Percentiles rank a stretch among this genome's conserved stretches.
Conservation (phyloP, 2,797 vertebrate species). For the Apogon hyalosoma region DNA sequence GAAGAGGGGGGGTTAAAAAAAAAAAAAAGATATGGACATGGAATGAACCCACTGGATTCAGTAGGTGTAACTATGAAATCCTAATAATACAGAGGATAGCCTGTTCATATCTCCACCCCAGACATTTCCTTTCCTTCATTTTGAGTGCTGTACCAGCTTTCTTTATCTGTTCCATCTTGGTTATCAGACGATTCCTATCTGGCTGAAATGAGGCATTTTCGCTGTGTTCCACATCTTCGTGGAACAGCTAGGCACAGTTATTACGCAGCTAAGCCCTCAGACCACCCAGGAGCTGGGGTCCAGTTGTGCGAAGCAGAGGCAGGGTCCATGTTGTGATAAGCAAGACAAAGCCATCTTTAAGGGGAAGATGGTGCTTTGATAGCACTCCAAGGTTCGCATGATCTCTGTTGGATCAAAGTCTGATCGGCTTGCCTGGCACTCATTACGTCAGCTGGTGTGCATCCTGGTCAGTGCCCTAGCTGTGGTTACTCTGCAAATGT, state of each 20-base stretch:
- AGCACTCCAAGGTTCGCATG: constrained; percentile 53
- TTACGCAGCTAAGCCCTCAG: constrained; percentile 66
- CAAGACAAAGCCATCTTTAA: constrained; percentile 62
- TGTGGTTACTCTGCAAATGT: constrained; percentile 64
- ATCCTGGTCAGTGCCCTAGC: constrained; percentile 24
- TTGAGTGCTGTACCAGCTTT: constrained; percentile 30
- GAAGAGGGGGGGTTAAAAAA: too few species aligned
- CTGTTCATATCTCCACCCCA: constrained; percentile 1
- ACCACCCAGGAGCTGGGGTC: constrained; percentile 82
- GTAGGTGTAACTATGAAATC: constrained; percentile 37
- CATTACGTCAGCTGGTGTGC: constrained; percentile 31
- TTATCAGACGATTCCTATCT: constrained; percentile 66
- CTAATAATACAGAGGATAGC: constrained; percentile 9
- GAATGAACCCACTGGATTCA: constrained; percentile 26
- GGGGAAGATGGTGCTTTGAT: constrained; percentile 68
- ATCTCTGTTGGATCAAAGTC: constrained; percentile 66
- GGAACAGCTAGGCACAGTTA: constrained; percentile 72
- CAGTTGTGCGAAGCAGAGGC: constrained; percentile 66
- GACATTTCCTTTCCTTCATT: constrained; percentile 41
- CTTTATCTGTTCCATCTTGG: constrained; percentile 71
- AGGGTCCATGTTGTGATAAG: constrained; percentile 75
- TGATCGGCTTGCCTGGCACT: constrained; percentile 39
- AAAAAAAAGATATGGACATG: constrained; percentile 33
- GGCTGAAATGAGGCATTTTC: constrained; percentile 78
- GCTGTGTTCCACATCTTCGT: constrained; percentile 75